Evolutionary conservation across 1,140 invertebrate species (phyloP), one percentile per base, ranked within the genome.

Genomic region (Lucilia cuprina): DNA sequence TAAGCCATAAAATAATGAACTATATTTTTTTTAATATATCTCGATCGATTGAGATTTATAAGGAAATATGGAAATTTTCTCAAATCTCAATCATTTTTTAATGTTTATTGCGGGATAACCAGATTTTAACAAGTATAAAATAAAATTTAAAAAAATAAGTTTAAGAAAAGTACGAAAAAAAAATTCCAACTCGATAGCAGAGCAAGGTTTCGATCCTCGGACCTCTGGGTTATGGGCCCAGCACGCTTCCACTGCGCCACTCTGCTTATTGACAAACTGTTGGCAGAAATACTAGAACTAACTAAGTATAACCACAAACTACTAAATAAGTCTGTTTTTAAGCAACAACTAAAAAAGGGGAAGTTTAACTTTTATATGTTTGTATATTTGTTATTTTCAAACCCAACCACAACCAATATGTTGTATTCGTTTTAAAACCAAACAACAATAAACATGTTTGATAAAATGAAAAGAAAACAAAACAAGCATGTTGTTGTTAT

Each of bases 171-270:
- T 30, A 30, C 34, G 4, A 47, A 78, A 47, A 75, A 9, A 75
- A 75, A 75, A 35, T 25, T 82, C 41, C 8, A 17, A 12, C 12
- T 5, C 14, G 13, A 55, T 96, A 96, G 95, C 95, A 97, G 95
- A 96, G 94, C 95, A 95, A 96, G 94, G 95, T 97, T 97, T 96
- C 96, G 96, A 97, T 96, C 96, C 94, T 96, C 96, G 95, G 96
- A 97, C 96, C 96, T 97, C 96, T 97, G 96, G 96, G 96, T 97
- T 97, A 97, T 97, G 96, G 96, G 96, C 96, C 97, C 96, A 98
- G 96, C 96, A 97, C 96, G 96, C 96, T 97, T 97, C 96, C 96
- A 96, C 96, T 97, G 96, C 96, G 96, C 96, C 96, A 97, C 96
- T 97, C 96, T 98, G 97, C 95, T 95, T 34, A 10, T 75, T 8